Base-by-base conservation (phyloP, 2,113 vertebrate species). In the Thermophis baileyi region DNA sequence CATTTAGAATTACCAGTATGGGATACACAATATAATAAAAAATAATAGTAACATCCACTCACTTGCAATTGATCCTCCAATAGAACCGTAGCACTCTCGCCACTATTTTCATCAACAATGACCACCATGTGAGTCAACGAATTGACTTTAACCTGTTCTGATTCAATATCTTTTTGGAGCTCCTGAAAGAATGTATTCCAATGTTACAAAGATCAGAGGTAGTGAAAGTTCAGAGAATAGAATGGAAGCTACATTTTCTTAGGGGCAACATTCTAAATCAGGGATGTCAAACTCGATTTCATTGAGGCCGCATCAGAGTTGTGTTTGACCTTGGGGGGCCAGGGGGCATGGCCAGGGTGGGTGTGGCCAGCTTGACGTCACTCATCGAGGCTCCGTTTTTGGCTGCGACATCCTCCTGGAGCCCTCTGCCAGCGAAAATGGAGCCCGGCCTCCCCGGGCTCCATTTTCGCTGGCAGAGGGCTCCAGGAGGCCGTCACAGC, bases 111-210 rank as follows among this genome's bases (percentile, higher is more conserved):
- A 96, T 99, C 99, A 1, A 99, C 99, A 85, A 99, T 99, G 1
- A 99, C 99, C 0, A 99, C 99, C 99, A 99, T 99, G 96, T 99
- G 99, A 0, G 99, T 99, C 47, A 99, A 95, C n/a, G 99, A 99
- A 96, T 99, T 99, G 0, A 99, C 99, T 94, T 99, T 99, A 95
- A 99, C 98, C 96, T 99, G 99, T 92, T 99, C 99, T 30, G 97
- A 93, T 97, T 99, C 99, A 92, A 99, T 97, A 95, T 99, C 99
- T 93, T 95, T 98, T 97, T 99, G 99, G 90, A 99, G 97, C 93
- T 94, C 97, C 99, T 99, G 94, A 20, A 92, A 94, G 2, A 85
- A 92, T 94, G 25, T 94, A 93, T 51, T 53, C 3, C 30, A 35
- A 20, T 35, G 16, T 90, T 69, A 69, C 8, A n/a, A 89, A 60